These are phyloP conservation scores for Tineola bisselliella DNA, from an alignment of 2,888 invertebrate genomes.

Conservation along the genomic window DNA sequence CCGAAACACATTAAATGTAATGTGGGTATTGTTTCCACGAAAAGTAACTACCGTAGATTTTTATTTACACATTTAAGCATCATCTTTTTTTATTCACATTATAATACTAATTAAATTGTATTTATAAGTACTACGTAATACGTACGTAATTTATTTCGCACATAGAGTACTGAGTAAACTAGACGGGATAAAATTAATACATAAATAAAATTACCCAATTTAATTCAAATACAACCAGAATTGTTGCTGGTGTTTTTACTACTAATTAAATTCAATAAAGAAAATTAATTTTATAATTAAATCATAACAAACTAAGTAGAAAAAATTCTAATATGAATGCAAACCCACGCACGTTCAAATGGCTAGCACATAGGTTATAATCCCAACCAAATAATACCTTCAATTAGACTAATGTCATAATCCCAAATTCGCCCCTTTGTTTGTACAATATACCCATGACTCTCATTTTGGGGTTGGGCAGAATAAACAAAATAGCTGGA, in stretches of 20 bases:
- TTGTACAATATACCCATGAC: slow-evolving; percentile 9
- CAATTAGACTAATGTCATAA: slow-evolving; percentile 60
- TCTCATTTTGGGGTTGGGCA: slow-evolving; percentile 10
- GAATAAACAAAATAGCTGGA: slow-evolving; percentile 10
- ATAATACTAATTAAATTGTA: too few species aligned
- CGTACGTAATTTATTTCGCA: too few species aligned
- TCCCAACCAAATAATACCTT: slow-evolving; percentile 44
- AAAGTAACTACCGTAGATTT: too few species aligned
- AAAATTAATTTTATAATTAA: background rate
- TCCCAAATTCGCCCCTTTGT: slow-evolving; percentile 24
- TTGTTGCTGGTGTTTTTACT: too few species aligned
- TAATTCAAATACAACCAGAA: too few species aligned
- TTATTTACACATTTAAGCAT: too few species aligned
- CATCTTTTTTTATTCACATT: too few species aligned
- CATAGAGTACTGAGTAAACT: too few species aligned
- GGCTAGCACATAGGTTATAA: slow-evolving; percentile 33
- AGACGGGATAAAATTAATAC: too few species aligned
- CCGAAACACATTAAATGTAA: background rate
- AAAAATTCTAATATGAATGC: slow-evolving; percentile 23
- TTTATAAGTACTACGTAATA: too few species aligned
- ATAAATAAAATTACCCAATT: too few species aligned
- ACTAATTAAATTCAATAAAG: too few species aligned
- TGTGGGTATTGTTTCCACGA: background rate
- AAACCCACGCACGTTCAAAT: slow-evolving; percentile 42
- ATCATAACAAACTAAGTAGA: background rate